These are phyloP conservation scores for Labia minor DNA, from an alignment of 2,888 invertebrate genomes.

Conservation along the genomic window DNA sequence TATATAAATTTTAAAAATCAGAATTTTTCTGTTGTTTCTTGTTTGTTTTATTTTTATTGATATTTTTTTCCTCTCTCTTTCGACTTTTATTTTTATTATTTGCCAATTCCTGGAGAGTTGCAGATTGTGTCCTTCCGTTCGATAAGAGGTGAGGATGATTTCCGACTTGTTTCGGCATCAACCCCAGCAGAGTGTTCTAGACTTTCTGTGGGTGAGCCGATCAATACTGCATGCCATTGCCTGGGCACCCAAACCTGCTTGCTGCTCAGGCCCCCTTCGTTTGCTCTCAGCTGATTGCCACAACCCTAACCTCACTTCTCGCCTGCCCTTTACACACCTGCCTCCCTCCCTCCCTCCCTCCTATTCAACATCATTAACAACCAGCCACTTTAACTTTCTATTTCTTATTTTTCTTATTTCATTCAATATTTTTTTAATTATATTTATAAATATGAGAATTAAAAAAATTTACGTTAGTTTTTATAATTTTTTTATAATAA, in stretches of 20 bases:
- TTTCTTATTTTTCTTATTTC: background rate
- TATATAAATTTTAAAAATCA: too few species aligned
- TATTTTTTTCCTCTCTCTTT: too few species aligned
- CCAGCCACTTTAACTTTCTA: slow-evolving; percentile 24
- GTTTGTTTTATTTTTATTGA: too few species aligned
- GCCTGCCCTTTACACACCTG: background rate
- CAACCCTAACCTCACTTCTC: slow-evolving; percentile 21
- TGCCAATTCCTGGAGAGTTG: too few species aligned
- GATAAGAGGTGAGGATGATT: too few species aligned
- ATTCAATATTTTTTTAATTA: background rate
- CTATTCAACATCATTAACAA: slow-evolving; percentile 17
- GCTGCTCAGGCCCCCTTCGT: background rate
- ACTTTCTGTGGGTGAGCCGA: background rate
- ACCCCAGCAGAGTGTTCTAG: background rate
- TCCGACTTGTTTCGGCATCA: background rate
- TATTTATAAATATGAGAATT: background rate
- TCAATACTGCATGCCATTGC: slow-evolving; percentile 1
- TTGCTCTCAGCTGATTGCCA: background rate
- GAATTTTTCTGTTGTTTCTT: too few species aligned
- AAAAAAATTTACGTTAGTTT: background rate
- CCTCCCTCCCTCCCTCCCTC: background rate
- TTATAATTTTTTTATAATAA: too few species aligned
- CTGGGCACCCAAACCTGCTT: background rate
- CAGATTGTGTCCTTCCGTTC: too few species aligned
- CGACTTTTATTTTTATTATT: too few species aligned